phyloP scores from a whole-genome alignment of 2,797 vertebrate species.

The Mycteria americana region DNA sequence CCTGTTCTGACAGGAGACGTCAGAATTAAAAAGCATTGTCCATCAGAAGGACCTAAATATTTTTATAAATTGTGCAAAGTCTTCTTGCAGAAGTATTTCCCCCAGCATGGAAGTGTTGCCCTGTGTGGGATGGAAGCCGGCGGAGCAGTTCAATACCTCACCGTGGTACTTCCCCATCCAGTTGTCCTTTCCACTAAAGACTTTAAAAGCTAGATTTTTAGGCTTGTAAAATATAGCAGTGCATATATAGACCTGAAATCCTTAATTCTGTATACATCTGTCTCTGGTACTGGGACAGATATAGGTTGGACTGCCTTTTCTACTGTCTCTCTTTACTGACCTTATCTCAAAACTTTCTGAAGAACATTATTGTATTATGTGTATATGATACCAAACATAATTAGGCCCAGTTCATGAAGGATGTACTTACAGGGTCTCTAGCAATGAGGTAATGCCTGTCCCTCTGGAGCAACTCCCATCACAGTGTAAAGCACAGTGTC shows the following conservation, averaged over 20 bases:
- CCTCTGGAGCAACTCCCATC: not conserved
- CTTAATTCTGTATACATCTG: not conserved
- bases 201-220: not conserved
- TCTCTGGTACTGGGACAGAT: not conserved
- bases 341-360: not conserved
- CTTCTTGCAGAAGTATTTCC: not conserved
- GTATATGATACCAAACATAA: not conserved
- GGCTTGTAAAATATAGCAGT: not conserved
- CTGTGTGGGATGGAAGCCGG: fast-evolving
- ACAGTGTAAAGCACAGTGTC: not conserved
- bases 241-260: not conserved
- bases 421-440: not conserved
- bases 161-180: fast-evolving
- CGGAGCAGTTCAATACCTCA: not conserved
- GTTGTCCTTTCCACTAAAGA: not conserved
- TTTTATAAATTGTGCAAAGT: not conserved
- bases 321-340: not conserved
- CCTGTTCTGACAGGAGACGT: not conserved
- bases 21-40: not conserved
- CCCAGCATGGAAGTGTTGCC: not conserved
- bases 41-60: not conserved
- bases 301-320: not conserved
- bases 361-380: not conserved
- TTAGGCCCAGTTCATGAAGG: not conserved
- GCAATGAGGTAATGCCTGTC: not conserved